Percentiles rank a stretch among this genome's conserved stretches.
Evolutionary conservation across 2,113 vertebrate species (phyloP).

Genomic region (Tragelaphus scriptus): DNA sequence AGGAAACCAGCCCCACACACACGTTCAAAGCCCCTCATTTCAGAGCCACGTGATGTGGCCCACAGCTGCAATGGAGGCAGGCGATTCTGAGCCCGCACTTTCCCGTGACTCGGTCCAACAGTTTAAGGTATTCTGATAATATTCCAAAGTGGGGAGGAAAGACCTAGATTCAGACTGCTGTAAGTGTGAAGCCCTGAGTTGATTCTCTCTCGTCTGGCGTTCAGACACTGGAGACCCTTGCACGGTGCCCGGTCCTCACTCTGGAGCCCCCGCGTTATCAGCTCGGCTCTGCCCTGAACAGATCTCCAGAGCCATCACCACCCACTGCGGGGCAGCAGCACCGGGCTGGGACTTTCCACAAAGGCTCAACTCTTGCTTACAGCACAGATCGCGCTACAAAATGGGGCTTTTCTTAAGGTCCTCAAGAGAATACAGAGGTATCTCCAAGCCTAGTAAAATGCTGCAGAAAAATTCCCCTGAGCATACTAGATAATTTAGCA

Average conservation of each 20-base stretch:
- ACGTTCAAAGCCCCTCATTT: background rate
- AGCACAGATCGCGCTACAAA: slow-evolving; percentile 6
- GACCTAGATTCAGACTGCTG: background rate
- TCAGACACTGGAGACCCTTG: background rate
- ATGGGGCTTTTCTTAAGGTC: background rate
- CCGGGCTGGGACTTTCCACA: background rate
- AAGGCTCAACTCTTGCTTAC: background rate
- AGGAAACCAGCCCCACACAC: background rate
- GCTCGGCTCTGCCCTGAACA: background rate
- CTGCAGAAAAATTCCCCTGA: slow-evolving; percentile 2
- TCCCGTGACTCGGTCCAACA: slow-evolving; percentile 49
- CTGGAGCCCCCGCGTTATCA: background rate
- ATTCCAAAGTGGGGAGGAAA: slow-evolving; percentile 20
- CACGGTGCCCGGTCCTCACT: background rate
- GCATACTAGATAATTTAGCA: slow-evolving; percentile 48
- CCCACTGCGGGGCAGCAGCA: background rate
- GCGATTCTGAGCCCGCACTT: slow-evolving; percentile 23
- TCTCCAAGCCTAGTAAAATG: background rate
- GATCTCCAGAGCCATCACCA: background rate
- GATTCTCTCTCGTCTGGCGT: slow-evolving; percentile 2
- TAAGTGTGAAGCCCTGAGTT: slow-evolving; percentile 30
- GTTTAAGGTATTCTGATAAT: slow-evolving; percentile 27
- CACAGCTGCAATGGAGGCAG: slow-evolving; percentile 19
- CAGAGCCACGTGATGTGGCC: slow-evolving; percentile 1
- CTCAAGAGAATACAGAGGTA: background rate